These are phyloP conservation scores for Myoxocephalus aenaeus DNA, from an alignment of 2,797 vertebrate species.

Conservation along the genomic window DNA sequence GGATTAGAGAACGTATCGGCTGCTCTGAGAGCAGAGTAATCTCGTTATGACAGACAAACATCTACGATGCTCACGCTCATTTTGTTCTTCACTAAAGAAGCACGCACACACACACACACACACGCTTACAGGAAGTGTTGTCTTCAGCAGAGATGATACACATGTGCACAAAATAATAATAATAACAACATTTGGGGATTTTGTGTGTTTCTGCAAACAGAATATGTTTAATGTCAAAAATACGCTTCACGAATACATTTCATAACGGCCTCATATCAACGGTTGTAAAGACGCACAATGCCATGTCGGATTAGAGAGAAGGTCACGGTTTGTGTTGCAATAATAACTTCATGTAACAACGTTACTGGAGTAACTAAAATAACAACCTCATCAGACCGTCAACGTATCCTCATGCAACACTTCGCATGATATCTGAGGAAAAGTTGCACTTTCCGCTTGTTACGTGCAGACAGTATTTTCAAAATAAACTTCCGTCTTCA, in stretches of 20 bases:
- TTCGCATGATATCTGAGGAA: not conserved
- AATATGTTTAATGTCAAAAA: not conserved
- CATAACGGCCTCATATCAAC: not conserved
- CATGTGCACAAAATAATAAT: not conserved
- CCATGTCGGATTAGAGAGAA: too few species aligned
- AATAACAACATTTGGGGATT: too few species aligned
- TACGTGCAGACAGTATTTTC: not conserved
- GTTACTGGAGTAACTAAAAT: not conserved
- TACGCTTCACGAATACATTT: not conserved
- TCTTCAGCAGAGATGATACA: not conserved
- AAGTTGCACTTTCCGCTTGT: not conserved
- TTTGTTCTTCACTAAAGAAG: constrained; percentile 22
- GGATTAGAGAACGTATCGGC: constrained; percentile 46
- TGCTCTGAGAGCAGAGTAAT: constrained; percentile 47
- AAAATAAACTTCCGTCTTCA: not conserved
- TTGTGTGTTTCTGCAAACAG: not conserved
- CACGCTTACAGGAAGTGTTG: not conserved
- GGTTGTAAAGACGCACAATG: too few species aligned
- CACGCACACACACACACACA: constrained; percentile 1
- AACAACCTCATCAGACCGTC: not conserved
- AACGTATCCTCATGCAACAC: not conserved
- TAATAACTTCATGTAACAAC: not conserved
- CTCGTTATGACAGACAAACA: constrained; percentile 49
- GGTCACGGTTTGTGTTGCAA: not conserved
- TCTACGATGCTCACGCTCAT: constrained; percentile 27